A percentile compares a stretch with the other conserved stretches of the same genome.
phyloP scores from a whole-genome alignment of 2,113 vertebrate genomes.

The Paracanthobrama guichenoti region DNA sequence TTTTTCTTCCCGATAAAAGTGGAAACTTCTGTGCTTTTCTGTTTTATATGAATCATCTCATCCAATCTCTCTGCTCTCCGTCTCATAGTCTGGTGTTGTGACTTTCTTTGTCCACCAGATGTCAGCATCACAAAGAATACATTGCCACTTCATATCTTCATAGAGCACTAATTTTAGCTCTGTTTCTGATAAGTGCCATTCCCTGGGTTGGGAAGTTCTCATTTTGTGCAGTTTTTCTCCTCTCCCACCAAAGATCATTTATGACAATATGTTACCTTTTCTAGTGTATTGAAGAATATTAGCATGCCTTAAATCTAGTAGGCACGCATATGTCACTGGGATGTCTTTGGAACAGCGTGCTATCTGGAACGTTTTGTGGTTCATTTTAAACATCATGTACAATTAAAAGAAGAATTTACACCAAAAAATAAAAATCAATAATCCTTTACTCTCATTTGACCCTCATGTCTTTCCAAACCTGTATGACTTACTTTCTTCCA shows the following conservation, averaged over 20 bases:
- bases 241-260: not conserved
- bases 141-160: not conserved
- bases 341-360: too few species aligned
- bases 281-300: not conserved
- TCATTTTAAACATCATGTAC: not conserved
- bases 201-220: not conserved
- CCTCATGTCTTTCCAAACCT: not conserved
- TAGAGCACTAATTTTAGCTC: not conserved
- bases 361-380: not conserved
- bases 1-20: too few species aligned
- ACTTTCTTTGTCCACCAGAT: conserved; percentile 49
- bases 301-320: not conserved
- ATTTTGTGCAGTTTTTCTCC: not conserved
- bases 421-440: not conserved
- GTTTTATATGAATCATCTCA: not conserved
- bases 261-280: not conserved
- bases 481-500: not conserved
- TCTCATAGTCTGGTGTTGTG: not conserved
- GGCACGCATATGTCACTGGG: too few species aligned
- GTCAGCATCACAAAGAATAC: conserved; percentile 42
- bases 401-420: not conserved
- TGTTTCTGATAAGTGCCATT: not conserved
- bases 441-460: not conserved
- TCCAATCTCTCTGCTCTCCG: not conserved
- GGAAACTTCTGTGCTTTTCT: not conserved